Base-by-base conservation (phyloP, 2,113 vertebrate species). In the Leptocoma aspasia region DNA sequence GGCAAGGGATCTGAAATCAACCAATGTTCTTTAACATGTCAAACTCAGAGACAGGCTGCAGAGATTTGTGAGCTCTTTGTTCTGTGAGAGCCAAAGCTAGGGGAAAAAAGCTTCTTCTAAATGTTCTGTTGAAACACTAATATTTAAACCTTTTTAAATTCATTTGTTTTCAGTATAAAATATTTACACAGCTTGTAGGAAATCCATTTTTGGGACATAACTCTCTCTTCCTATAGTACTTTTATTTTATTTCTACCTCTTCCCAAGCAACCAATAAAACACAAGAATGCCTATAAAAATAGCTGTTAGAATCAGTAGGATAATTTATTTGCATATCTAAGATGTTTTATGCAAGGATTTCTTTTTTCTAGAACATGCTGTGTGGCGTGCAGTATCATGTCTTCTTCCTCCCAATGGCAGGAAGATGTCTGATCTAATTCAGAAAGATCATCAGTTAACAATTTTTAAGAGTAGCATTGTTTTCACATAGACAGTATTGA, bases 401-500 rank as follows among this genome's bases (percentile, higher is more conserved):
- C 91, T 95, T 97, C 75, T 92, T 94, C 92, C 60, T 79, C 72
- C 94, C 80, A 88, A 86, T 91, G 94, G 75, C 89, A 96, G 94
- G 92, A 96, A 96, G 87, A 91, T 64, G 72, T 95, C 94, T 90
- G 75, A 92, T 93, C 82, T 93, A 94, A 92, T 91, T 95, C 90
- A 93, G 45, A 92, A 89, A 91, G 94, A 95, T 95, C 84, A 93
- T 68, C 94, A 92, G 66, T 91, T 95, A 95, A 80, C 44, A 91
- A 23, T 96, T 96, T 97, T 95, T 80, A 96, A 97, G 93, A 92
- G 47, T 83, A 66, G 37, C 77, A 77, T 90, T 96, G 90, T 97
- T 98, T 98, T 97, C 94, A 97, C 92, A 96, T n/a, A 33, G 87
- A 93, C 86, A 93, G 89, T 78, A 95, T 35, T 96, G 94, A 95